phyloP scores from a whole-genome alignment of 2,888 invertebrate species.

The Drosophila helvetica region DNA sequence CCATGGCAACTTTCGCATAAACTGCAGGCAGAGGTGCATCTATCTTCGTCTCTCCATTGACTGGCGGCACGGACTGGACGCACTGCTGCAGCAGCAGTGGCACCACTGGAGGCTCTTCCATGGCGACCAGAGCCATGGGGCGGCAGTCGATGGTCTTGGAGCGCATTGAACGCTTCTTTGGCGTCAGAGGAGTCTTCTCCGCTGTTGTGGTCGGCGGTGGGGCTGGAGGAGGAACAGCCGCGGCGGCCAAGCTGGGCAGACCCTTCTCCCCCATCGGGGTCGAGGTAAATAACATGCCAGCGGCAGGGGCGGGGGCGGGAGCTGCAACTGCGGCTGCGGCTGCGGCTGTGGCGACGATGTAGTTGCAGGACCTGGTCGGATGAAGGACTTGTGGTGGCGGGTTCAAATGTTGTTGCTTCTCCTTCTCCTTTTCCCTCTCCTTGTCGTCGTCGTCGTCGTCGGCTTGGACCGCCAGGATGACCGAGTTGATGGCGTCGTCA shows the following conservation, averaged over 20 bases:
- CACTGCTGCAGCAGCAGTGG: not conserved
- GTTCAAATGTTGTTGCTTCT: constrained; percentile 9
- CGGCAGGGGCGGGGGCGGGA: not conserved
- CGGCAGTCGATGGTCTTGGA: constrained; percentile 80
- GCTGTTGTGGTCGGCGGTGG: constrained; percentile 15
- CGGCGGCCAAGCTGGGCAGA: not conserved
- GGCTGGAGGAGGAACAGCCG: too few species aligned
- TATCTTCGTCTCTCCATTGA: constrained; percentile 13
- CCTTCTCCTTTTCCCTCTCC: constrained; percentile 13
- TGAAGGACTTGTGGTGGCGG: constrained; percentile 11
- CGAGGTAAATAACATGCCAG: not conserved
- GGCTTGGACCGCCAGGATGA: constrained; percentile 78
- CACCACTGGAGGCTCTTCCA: constrained; percentile 13
- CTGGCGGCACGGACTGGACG: not conserved
- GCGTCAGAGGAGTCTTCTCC: constrained; percentile 48
- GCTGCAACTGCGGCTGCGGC: not conserved
- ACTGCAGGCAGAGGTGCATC: not conserved
- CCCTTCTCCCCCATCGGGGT: not conserved
- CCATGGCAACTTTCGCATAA: not conserved
- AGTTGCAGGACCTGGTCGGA: constrained; percentile 2
- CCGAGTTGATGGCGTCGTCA: constrained; percentile 81
- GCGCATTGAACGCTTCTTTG: constrained; percentile 75
- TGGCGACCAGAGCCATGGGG: constrained; percentile 33
- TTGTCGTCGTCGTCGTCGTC: constrained; percentile 64
- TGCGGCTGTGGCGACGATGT: constrained; percentile 1